Evolutionary conservation across 2,888 invertebrate species (phyloP).

Genomic region (Melipona beecheii): DNA sequence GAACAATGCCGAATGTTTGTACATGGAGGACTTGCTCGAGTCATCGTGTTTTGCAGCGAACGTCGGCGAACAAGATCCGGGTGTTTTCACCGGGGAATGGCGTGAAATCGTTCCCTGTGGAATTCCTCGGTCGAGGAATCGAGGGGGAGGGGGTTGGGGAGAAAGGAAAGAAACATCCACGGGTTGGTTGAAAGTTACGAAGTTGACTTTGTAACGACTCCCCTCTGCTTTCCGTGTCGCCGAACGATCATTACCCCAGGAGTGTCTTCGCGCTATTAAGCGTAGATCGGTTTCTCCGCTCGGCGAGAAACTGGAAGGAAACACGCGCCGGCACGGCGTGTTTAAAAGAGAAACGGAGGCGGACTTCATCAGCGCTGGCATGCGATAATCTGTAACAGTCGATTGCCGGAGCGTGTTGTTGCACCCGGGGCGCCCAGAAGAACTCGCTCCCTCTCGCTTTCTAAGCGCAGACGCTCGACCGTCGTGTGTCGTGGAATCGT

Average conservation of each 20-base stretch:
- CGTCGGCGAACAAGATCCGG: neutral
- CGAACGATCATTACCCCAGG: conserved; percentile 22
- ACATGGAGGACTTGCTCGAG: neutral
- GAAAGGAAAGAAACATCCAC: neutral
- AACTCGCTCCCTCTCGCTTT: conserved; percentile 58
- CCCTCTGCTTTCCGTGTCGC: conserved; percentile 15
- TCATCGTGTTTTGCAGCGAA: neutral
- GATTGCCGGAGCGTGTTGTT: conserved; percentile 8
- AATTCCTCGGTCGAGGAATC: neutral
- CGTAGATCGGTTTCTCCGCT: conserved; percentile 55
- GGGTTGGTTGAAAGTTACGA: neutral
- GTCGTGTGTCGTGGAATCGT: conserved; percentile 24
- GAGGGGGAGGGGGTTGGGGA: too few relatives aligned
- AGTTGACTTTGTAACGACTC: neutral
- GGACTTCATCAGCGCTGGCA: conserved; percentile 41
- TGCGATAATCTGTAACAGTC: conserved; percentile 58
- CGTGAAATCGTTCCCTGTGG: neutral
- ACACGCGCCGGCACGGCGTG: conserved; percentile 33
- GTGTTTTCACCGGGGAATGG: neutral
- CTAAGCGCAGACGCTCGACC: conserved; percentile 47
- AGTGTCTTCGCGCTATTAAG: conserved; percentile 27
- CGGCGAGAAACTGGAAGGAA: conserved; percentile 54
- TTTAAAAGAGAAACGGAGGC: conserved; percentile 58
- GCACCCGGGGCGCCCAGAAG: conserved; percentile 6
- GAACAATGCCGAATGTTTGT: neutral